Evolutionary conservation across 1,140 invertebrate species (phyloP).

Genomic region (Papilio polytes): DNA sequence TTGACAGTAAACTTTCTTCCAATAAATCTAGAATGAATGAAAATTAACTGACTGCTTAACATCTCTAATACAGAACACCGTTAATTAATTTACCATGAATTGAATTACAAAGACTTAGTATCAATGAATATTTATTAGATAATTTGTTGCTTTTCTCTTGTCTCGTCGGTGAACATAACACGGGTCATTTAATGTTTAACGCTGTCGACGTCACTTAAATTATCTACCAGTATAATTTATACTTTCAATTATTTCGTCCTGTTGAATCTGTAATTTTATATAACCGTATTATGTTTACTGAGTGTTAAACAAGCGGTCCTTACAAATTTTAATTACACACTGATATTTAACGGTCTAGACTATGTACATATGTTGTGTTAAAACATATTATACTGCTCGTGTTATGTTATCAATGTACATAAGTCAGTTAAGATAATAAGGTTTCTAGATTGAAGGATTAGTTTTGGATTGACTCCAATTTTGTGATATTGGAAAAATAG

Average conservation of each 20-base stretch:
- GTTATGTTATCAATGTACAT: too few relatives aligned
- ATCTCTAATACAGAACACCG: neutral
- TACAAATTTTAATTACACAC: neutral
- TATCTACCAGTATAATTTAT: neutral
- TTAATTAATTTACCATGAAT: neutral
- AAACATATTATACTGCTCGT: neutral
- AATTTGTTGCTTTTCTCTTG: neutral
- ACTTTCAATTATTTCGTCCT: slow-evolving; percentile 4
- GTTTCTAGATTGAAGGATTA: neutral
- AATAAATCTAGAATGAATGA: neutral
- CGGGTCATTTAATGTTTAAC: neutral
- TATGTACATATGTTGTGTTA: neutral
- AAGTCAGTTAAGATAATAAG: neutral
- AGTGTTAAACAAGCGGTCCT: neutral
- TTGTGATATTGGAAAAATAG: neutral
- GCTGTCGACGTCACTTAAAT: neutral
- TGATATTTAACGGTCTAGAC: too few relatives aligned
- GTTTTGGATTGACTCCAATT: neutral
- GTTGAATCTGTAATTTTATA: neutral
- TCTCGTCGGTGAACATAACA: neutral
- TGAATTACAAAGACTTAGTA: slow-evolving; percentile 13
- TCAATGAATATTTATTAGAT: slow-evolving; percentile 22
- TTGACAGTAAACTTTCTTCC: too few relatives aligned
- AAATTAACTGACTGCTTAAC: neutral
- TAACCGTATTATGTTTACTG: neutral